Percentiles rank a stretch among this genome's conserved stretches.
phyloP scores from a whole-genome alignment of 2,113 vertebrate genomes.

The Lophius piscatorius region DNA sequence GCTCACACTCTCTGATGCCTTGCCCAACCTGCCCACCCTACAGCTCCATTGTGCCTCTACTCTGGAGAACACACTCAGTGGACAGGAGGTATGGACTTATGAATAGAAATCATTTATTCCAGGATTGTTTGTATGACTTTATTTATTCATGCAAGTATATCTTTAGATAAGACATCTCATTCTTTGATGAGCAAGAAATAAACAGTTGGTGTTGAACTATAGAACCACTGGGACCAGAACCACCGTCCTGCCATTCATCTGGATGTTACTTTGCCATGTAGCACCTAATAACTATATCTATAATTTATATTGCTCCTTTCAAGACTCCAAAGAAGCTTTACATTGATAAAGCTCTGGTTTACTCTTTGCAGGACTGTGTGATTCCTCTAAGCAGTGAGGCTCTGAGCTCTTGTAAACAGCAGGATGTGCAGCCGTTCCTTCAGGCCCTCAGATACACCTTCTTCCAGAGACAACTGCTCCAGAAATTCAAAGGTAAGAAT shows the following conservation, averaged over 20 bases:
- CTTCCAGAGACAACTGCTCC: slow-evolving; percentile 89
- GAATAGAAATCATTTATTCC: no score
- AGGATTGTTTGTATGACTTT: no score
- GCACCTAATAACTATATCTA: no score
- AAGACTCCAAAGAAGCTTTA: no score
- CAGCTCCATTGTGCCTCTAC: slow-evolving; percentile 91
- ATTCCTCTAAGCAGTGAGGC: slow-evolving; percentile 94
- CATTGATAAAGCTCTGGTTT: no score
- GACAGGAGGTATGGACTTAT: slow-evolving; percentile 68
- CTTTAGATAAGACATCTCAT: not conserved
- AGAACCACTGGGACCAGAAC: no score
- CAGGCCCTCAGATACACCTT: slow-evolving; percentile 92
- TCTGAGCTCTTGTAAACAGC: slow-evolving; percentile 92
- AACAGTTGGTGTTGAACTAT: no score
- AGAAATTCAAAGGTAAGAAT: slow-evolving; percentile 87
- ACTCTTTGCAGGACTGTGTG: slow-evolving; percentile 85
- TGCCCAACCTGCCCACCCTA: slow-evolving; percentile 89
- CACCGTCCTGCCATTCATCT: no score
- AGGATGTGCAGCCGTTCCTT: slow-evolving; percentile 95
- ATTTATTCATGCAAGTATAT: not conserved
- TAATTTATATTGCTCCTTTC: no score
- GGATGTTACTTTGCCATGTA: no score
- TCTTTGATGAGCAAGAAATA: no score
- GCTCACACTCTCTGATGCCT: slow-evolving; percentile 85
- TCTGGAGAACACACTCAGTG: slow-evolving; percentile 89